These are phyloP conservation scores for Hylaea fasciaria DNA, from an alignment of 2,888 invertebrate genomes.

Conservation along the genomic window DNA sequence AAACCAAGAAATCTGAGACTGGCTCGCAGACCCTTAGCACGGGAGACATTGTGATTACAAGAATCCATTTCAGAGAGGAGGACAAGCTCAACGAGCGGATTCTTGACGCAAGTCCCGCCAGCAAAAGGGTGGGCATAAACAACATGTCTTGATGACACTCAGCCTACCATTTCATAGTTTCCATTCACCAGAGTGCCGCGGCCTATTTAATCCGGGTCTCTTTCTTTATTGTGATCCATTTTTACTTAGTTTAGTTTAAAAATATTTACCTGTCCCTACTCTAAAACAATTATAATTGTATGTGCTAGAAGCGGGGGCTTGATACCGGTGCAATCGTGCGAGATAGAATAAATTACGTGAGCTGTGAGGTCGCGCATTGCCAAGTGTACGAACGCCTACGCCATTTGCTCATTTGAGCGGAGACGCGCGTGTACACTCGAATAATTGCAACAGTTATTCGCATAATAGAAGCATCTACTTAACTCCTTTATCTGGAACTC, in stretches of 20 bases:
- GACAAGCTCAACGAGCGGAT: slow-evolving; percentile 78
- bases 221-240: slow-evolving; percentile 72
- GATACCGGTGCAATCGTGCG: slow-evolving; percentile 69
- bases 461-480: slow-evolving; percentile 71
- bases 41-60: slow-evolving; percentile 96
- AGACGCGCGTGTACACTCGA: slow-evolving; percentile 72
- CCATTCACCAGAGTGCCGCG: slow-evolving; percentile 78
- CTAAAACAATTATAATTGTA: slow-evolving; percentile 49
- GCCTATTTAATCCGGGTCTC: slow-evolving; percentile 63
- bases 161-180: slow-evolving; percentile 51
- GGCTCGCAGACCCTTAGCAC: slow-evolving; percentile 95
- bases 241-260: slow-evolving; percentile 60
- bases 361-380: slow-evolving; percentile 73
- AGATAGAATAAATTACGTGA: slow-evolving; percentile 75
- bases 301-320: slow-evolving; percentile 58
- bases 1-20: slow-evolving; percentile 80
- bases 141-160: slow-evolving; percentile 78
- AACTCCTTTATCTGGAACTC: slow-evolving; percentile 66
- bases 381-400: slow-evolving; percentile 72
- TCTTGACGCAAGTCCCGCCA: slow-evolving; percentile 75
- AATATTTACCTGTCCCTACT: slow-evolving; percentile 47
- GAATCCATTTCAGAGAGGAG: slow-evolving; percentile 87
- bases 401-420: slow-evolving; percentile 81
- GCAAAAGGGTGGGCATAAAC: slow-evolving; percentile 74
- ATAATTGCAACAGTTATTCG: slow-evolving; percentile 76